phyloP scores from a whole-genome alignment of 2,113 vertebrate genomes.

The Hippocampus mohnikei region DNA sequence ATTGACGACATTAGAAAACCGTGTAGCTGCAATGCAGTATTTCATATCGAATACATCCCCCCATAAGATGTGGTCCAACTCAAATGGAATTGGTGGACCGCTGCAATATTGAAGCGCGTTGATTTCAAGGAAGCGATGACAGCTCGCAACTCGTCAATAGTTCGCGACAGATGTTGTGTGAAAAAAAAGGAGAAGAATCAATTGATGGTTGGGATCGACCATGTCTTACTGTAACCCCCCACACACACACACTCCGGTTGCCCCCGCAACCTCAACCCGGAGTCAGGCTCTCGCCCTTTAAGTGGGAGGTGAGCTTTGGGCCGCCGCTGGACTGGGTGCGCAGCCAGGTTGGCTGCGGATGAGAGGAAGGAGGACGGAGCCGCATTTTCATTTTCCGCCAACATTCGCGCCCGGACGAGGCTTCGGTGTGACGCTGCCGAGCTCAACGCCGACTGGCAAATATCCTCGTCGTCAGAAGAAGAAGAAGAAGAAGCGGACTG shows the following conservation, averaged over 20 bases:
- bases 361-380: slow-evolving; percentile 27
- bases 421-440: background rate
- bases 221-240: background rate
- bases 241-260: background rate
- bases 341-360: slow-evolving; percentile 14
- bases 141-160: slow-evolving; percentile 2
- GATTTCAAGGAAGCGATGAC: background rate
- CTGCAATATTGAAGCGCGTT: background rate
- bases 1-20: too few relatives aligned
- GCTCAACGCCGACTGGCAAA: background rate
- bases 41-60: too few relatives aligned
- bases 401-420: slow-evolving; percentile 38
- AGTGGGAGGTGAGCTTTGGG: slow-evolving; percentile 73
- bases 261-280: background rate
- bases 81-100: too few relatives aligned
- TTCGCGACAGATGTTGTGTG: slow-evolving; percentile 4
- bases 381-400: slow-evolving; percentile 30
- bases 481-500: slow-evolving; percentile 1
- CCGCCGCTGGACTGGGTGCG: background rate
- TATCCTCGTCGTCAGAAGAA: background rate
- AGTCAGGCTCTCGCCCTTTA: slow-evolving; percentile 66
- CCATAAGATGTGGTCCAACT: too few relatives aligned
- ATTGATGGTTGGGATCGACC: slow-evolving; percentile 14
- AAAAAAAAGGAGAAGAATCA: background rate
- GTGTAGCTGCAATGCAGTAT: too few relatives aligned